Base-by-base conservation (phyloP, 2,888 invertebrate genomes). In the Nycteola revayana region DNA sequence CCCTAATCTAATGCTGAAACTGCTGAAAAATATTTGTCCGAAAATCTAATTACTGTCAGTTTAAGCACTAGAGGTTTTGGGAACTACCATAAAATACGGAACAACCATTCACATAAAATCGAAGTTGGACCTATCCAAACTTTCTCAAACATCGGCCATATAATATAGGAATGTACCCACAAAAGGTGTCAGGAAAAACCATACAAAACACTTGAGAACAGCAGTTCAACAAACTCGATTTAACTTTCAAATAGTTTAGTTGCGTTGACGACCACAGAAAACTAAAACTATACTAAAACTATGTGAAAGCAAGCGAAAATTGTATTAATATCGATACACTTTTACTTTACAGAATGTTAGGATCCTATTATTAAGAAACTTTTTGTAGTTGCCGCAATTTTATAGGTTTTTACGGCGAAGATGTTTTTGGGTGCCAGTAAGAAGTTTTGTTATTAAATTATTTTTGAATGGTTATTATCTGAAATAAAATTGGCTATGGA, bases 211-310 rank as follows among this genome's bases (percentile, higher is more conserved):
- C 58, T 62, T 60, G 42, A 33, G 42, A 43, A 60, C 42, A 52
- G 50, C 51, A 60, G 62, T 69, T 62, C 30, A 32, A 43, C 53
- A 54, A 77, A 77, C 77, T 75, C 73, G 75, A 76, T 78, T 71
- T 78, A 77, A 78, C 68, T 78, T 78, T 74, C 69, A 69, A 77
- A 75, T 73, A 75, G 76, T 75, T 77, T 59, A 36, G 47, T 58
- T 55, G 51, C 40, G 54, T 58, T 60, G 55, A 56, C 47, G 53
- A 46, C 51, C 36, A 34, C 23, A 40, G 45, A 34, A 49, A 48
- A 49, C 50, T 47, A 43, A 37, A 49, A 55, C 9, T 7, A 3
- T 11, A 22, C 8, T 27, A 24, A 54, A 54, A 59, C 36, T 42
- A 44, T 50, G 58, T 55, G 59, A 65, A 57, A 31, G 31, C 30